These are phyloP conservation scores for Netelia melanura DNA, from an alignment of 2,888 invertebrate species.

Conservation along the genomic window DNA sequence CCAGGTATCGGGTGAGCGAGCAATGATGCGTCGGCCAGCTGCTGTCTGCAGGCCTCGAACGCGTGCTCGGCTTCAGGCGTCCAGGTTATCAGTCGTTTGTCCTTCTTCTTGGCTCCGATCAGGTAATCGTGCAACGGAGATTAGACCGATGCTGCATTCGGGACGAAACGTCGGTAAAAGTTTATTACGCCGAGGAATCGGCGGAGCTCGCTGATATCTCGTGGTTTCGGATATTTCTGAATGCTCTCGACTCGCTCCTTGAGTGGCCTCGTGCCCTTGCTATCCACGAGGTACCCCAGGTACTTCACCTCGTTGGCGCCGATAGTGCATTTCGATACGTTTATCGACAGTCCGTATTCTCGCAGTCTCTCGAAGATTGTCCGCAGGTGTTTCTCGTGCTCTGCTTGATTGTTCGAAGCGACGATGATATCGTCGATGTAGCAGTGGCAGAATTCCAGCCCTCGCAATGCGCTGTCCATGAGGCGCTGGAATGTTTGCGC, in stretches of 20 bases:
- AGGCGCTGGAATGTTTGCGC: constrained; percentile 65
- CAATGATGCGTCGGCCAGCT: constrained; percentile 43
- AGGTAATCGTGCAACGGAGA: constrained; percentile 30
- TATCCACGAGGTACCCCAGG: constrained; percentile 14
- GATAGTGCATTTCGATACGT: constrained; percentile 31
- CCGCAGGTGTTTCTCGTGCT: constrained; percentile 35
- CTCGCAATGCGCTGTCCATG: constrained; percentile 35
- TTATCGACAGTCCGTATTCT: constrained; percentile 33
- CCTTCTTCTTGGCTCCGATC: constrained; percentile 56
- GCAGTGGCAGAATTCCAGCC: constrained; percentile 4
- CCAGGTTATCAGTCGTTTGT: constrained; percentile 59
- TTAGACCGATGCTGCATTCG: constrained; percentile 6
- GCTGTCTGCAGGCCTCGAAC: constrained; percentile 43
- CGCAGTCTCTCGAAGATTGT: constrained; percentile 13
- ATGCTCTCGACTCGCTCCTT: constrained; percentile 27
- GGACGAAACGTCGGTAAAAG: constrained; percentile 1
- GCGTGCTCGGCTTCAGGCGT: constrained; percentile 31
- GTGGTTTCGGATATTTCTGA: constrained; percentile 10
- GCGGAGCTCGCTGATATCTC: constrained; percentile 6
- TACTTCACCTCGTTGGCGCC: constrained; percentile 16
- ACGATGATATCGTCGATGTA: constrained; percentile 49
- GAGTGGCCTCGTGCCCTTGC: constrained; percentile 24
- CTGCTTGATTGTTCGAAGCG: not conserved
- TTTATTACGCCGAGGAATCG: constrained; percentile 10
- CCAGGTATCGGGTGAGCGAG: constrained; percentile 60